Percentiles rank a stretch among this genome's conserved stretches.
phyloP scores from a whole-genome alignment of 2,797 vertebrate genomes.

The Coregonus suidteri region DNA sequence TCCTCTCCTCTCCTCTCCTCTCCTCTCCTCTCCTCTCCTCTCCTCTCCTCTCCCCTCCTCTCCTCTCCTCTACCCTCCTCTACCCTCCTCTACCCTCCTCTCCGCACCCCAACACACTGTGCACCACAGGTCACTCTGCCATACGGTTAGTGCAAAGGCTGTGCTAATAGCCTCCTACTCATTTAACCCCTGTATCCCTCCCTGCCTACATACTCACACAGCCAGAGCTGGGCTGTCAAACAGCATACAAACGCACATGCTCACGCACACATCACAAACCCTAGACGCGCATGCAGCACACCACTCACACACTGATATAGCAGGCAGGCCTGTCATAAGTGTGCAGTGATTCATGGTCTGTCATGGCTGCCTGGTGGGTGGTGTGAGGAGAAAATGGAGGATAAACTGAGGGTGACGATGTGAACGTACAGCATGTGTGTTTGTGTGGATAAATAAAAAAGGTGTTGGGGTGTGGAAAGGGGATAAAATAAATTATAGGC shows the following conservation, averaged over 20 bases:
- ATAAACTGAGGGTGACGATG: neutral
- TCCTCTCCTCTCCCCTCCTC: neutral
- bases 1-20: too few relatives aligned
- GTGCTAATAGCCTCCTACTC: constrained; percentile 68
- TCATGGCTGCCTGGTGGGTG: constrained; percentile 43
- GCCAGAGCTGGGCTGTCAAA: constrained; percentile 54
- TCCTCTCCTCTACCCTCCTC: neutral
- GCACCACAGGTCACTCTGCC: constrained; percentile 58
- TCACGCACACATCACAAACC: neutral
- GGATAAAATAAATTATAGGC: too few relatives aligned
- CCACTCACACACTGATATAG: constrained; percentile 19
- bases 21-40: too few relatives aligned
- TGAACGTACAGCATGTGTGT: neutral
- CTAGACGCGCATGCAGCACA: constrained; percentile 24
- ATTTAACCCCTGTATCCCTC: constrained; percentile 5
- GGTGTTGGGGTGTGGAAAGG: too few relatives aligned
- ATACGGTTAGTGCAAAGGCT: constrained; percentile 45
- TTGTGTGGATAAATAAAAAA: neutral
- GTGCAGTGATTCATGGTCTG: constrained; percentile 63
- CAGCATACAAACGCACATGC: constrained; percentile 17
- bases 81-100: neutral
- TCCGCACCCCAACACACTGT: neutral
- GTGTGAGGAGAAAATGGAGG: constrained; percentile 11
- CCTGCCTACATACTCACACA: constrained; percentile 58
- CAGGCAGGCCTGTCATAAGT: constrained; percentile 50